Evolutionary conservation across 1,140 invertebrate genomes (phyloP).

Genomic region (Euwallacea similis): DNA sequence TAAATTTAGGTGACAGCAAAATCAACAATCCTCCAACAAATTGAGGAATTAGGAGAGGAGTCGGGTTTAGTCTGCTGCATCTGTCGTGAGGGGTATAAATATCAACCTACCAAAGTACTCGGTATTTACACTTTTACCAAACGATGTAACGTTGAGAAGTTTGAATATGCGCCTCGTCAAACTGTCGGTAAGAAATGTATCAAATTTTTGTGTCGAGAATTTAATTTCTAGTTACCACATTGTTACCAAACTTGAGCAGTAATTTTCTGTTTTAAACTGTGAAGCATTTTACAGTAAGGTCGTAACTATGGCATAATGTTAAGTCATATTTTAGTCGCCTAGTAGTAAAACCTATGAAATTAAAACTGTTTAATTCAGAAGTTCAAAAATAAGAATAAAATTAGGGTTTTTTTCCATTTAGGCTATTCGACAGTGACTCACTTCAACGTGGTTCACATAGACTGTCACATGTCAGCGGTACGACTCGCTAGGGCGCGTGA

Average conservation of each 20-base stretch:
- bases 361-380: too few relatives aligned
- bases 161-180: conserved; percentile 82
- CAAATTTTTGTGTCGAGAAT: background rate
- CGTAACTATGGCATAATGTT: too few relatives aligned
- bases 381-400: too few relatives aligned
- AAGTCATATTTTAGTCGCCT: too few relatives aligned
- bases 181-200: conserved; percentile 64
- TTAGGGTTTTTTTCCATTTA: background rate
- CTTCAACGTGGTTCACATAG: conserved; percentile 97
- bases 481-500: conserved; percentile 75
- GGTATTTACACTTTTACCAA: conserved; percentile 98
- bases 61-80: conserved; percentile 96
- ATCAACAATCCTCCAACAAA: conserved; percentile 86
- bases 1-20: conserved; percentile 75
- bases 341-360: too few relatives aligned
- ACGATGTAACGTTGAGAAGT: conserved; percentile 92
- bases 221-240: too few relatives aligned
- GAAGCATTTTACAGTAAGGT: too few relatives aligned
- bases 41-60: conserved; percentile 94
- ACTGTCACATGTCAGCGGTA: conserved; percentile 97
- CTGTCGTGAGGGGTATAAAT: conserved; percentile 96
- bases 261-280: too few relatives aligned
- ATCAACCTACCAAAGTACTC: conserved; percentile 88
- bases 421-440: conserved; percentile 94
- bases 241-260: too few relatives aligned